These are phyloP conservation scores for Amyelois transitella DNA, from an alignment of 1,140 invertebrate genomes.

Conservation along the genomic window DNA sequence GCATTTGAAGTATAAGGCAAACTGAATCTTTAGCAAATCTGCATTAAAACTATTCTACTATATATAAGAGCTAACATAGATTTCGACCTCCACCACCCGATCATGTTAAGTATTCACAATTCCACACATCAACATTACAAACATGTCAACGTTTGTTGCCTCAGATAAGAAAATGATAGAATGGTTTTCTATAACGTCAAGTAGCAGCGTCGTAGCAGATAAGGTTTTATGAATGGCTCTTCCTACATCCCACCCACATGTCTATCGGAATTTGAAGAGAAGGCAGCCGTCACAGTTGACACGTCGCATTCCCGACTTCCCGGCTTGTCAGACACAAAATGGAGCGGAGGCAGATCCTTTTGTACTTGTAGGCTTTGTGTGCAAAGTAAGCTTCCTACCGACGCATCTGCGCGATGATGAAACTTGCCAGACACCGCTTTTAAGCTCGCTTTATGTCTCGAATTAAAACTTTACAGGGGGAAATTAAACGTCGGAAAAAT, in stretches of 20 bases:
- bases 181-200: no score
- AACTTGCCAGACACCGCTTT: conserved; percentile 70
- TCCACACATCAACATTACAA: no score
- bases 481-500: conserved; percentile 69
- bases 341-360: conserved; percentile 60
- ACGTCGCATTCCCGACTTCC: conserved; percentile 52
- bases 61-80: no score
- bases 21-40: no score
- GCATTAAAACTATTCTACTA: no score
- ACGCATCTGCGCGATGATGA: conserved; percentile 68
- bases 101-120: no score
- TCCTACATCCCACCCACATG: conserved; percentile 6
- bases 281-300: conserved; percentile 38
- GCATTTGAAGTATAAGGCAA: no score
- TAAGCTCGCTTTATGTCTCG: conserved; percentile 65
- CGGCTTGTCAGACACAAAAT: conserved; percentile 64
- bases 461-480: conserved; percentile 69
- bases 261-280: conserved; percentile 21
- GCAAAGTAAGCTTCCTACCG: conserved; percentile 69
- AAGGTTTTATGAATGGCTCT: no score
- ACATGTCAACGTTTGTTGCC: no score
- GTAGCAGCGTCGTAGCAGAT: no score
- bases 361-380: conserved; percentile 69
- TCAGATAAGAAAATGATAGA: no score
- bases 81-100: no score